Evolutionary conservation across 2,888 invertebrate genomes (phyloP), one percentile per base, ranked within the genome.

Genomic region (Agapetus fuscipes): DNA sequence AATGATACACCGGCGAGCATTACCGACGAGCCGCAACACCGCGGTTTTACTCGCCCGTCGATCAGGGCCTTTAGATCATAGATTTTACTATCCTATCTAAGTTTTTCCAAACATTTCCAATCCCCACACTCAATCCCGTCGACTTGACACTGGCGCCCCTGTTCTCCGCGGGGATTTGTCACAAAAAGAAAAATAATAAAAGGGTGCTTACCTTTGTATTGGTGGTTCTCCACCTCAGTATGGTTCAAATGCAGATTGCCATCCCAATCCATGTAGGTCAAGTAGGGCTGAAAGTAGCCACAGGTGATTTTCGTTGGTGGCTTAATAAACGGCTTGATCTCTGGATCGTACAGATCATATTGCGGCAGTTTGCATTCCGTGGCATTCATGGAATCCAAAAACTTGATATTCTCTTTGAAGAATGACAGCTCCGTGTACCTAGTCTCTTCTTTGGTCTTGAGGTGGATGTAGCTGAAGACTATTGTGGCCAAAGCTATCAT

Each of bases 221-320:
- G 13, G 13, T 45, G 17, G 1, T 11, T 24, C 6, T 37, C 24
- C 2, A 41, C 12, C 37, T 48, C 48, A 3, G 45, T 44, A 11
- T 39, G n/a, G 28, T 48, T 48, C 10, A 45, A 15, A 27, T 41
- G 34, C 3, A 48, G 38, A 7, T 24, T 36, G 17, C 48, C 48
- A 20, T 46, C 44, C 45, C 48, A 46, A 30, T 48, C 43, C 41
- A 46, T 32, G 34, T 41, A 48, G 12, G 48, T 48, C 14, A 48
- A 29, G 25, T 48, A 46, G 2, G 48, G 48, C 25, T 48, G 48
- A 7, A 44, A 13, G 15, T 39, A 31, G 2, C 44, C 46, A 15
- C 48, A 48, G 12, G 33, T 24, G 7, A 48, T 41, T 5, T 30
- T 13, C 3, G 41, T 35, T 3, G 44, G 41, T 3, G 43, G 43